phyloP scores from a whole-genome alignment of 2,797 vertebrate species.

The Oceanodroma leucorhoa region DNA sequence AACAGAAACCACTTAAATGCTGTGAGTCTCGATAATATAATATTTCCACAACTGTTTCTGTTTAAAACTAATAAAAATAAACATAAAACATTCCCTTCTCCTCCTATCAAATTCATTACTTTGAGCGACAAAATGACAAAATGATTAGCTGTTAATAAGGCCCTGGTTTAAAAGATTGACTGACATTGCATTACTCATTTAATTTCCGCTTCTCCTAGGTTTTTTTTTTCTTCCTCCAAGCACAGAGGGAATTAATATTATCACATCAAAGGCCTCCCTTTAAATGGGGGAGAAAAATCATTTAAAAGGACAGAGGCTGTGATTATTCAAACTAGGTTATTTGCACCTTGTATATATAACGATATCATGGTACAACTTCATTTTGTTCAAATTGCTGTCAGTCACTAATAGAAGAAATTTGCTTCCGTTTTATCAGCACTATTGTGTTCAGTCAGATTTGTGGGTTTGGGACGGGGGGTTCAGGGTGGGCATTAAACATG shows the following conservation, averaged over 20 bases:
- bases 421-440: slow-evolving; percentile 88
- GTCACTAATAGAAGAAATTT: slow-evolving; percentile 95
- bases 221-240: slow-evolving; percentile 74
- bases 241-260: slow-evolving; percentile 92
- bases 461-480: slow-evolving; percentile 33
- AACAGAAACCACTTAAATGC: slow-evolving; percentile 75
- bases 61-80: slow-evolving; percentile 83
- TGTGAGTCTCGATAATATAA: slow-evolving; percentile 65
- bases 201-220: slow-evolving; percentile 90
- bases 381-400: slow-evolving; percentile 94
- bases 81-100: slow-evolving; percentile 74
- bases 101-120: slow-evolving; percentile 84
- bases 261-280: slow-evolving; percentile 95
- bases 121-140: slow-evolving; percentile 87
- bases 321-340: slow-evolving; percentile 97
- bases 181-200: slow-evolving; percentile 93
- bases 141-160: slow-evolving; percentile 97
- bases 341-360: slow-evolving; percentile 90
- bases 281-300: slow-evolving; percentile 91
- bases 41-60: slow-evolving; percentile 82
- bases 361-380: slow-evolving; percentile 92
- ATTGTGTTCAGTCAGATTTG: slow-evolving; percentile 83
- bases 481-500: slow-evolving; percentile 82
- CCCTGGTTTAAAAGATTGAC: slow-evolving; percentile 88
- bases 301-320: slow-evolving; percentile 95